Evolutionary conservation across 2,888 invertebrate species (phyloP).

Genomic region (Lepidochitona cinerea): DNA sequence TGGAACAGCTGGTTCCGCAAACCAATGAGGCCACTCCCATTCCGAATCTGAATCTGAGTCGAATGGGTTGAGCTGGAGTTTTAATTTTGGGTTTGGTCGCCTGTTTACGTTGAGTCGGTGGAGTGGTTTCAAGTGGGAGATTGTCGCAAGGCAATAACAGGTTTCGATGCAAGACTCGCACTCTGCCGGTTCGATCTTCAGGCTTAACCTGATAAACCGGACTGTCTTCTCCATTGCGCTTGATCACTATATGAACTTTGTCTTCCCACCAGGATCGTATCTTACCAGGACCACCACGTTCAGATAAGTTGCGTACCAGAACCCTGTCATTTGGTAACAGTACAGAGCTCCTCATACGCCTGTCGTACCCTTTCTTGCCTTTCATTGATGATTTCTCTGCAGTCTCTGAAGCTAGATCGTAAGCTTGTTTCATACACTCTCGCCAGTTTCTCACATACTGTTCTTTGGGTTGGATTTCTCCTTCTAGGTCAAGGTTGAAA

Average conservation of each 20-base stretch:
- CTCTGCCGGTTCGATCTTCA: background rate
- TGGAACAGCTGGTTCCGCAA: background rate
- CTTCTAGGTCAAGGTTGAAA: constrained; percentile 1
- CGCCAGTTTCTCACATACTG: background rate
- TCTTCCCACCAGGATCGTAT: constrained; percentile 1
- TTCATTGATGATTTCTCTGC: background rate
- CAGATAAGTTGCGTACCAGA: background rate
- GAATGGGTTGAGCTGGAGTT: background rate
- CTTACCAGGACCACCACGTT: constrained; percentile 8
- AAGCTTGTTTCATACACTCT: background rate
- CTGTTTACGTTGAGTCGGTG: background rate
- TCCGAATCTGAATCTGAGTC: background rate
- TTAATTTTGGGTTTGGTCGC: background rate
- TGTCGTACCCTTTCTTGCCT: background rate
- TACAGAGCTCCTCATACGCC: background rate
- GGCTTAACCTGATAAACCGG: background rate
- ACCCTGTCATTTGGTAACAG: constrained; percentile 2
- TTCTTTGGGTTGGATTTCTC: no score
- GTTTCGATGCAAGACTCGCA: constrained; percentile 4
- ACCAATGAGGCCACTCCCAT: background rate
- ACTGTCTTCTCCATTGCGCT: background rate
- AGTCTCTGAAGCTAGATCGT: background rate
- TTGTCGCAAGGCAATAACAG: background rate
- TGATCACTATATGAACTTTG: background rate
- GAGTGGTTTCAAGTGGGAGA: background rate